A percentile compares a stretch with the other conserved stretches of the same genome.
Evolutionary conservation across 2,888 invertebrate species (phyloP).

Genomic region (Entomobrya multifasciata): DNA sequence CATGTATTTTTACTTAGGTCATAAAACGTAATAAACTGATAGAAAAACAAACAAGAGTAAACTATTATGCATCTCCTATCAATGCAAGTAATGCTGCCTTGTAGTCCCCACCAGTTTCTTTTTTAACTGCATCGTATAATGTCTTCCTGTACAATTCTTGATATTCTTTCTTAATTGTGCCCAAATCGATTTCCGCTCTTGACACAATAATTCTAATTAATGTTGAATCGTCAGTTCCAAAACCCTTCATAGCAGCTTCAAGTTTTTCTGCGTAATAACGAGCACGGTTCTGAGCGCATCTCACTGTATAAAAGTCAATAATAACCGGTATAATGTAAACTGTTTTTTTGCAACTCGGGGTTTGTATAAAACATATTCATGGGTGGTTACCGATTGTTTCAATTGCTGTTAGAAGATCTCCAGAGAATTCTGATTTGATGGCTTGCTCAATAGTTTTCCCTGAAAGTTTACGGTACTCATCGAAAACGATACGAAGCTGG

Average conservation of each 20-base stretch:
- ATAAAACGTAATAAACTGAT: background rate
- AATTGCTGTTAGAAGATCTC: constrained; percentile 86
- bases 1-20: background rate
- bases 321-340: too few relatives aligned
- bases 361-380: too few relatives aligned
- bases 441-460: constrained; percentile 89
- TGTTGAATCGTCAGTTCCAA: constrained; percentile 71
- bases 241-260: constrained; percentile 74
- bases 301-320: background rate
- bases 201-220: constrained; percentile 79
- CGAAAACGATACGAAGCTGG: constrained; percentile 87
- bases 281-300: constrained; percentile 53
- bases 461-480: constrained; percentile 88
- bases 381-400: constrained; percentile 85
- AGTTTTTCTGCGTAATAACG: constrained; percentile 74
- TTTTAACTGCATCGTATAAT: constrained; percentile 81
- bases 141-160: constrained; percentile 76
- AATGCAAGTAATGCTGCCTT: constrained; percentile 81
- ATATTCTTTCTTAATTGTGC: constrained; percentile 77
- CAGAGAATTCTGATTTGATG: constrained; percentile 84
- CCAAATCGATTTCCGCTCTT: constrained; percentile 78
- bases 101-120: constrained; percentile 87
- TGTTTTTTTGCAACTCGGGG: too few relatives aligned
- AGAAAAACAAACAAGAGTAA: background rate
- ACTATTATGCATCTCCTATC: constrained; percentile 55